These are phyloP conservation scores for Marisa cornuarietis DNA, from an alignment of 1,140 invertebrate genomes.

Conservation along the genomic window DNA sequence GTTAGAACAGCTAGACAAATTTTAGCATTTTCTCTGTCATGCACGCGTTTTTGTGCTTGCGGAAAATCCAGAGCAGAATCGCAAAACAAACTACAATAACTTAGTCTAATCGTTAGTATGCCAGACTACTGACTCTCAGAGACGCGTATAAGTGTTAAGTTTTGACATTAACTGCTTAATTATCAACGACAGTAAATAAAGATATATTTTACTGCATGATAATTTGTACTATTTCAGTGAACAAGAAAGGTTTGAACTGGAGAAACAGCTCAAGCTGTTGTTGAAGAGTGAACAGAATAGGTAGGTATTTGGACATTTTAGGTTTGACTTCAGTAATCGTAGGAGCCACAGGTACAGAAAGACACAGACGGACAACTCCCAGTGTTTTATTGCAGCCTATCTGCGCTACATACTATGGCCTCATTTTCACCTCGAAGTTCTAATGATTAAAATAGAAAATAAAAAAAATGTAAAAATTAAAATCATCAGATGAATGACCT, in stretches of 20 bases:
- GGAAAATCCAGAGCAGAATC: neutral
- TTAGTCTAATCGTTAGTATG: neutral
- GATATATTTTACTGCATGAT: no score
- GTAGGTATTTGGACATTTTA: constrained; percentile 36
- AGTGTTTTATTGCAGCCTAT: no score
- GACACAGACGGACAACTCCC: no score
- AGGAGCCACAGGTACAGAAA: no score
- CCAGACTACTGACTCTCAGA: no score
- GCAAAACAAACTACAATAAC: neutral
- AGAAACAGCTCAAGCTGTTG: constrained; percentile 50
- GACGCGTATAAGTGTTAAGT: no score
- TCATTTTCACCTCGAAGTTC: neutral
- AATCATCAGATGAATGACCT: neutral
- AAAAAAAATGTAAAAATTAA: neutral
- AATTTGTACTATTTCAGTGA: constrained; percentile 40
- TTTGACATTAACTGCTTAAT: no score
- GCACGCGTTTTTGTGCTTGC: neutral
- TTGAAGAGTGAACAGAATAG: constrained; percentile 51
- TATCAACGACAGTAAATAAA: no score
- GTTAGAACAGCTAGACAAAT: neutral
- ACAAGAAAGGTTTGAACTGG: constrained; percentile 49
- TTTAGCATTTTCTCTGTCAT: neutral
- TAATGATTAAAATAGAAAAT: neutral
- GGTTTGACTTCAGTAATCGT: no score
- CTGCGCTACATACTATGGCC: neutral